A percentile compares a stretch with the other conserved stretches of the same genome.
Conservation (phyloP, 2,888 invertebrate species). For the Pediacus dermestoides region DNA sequence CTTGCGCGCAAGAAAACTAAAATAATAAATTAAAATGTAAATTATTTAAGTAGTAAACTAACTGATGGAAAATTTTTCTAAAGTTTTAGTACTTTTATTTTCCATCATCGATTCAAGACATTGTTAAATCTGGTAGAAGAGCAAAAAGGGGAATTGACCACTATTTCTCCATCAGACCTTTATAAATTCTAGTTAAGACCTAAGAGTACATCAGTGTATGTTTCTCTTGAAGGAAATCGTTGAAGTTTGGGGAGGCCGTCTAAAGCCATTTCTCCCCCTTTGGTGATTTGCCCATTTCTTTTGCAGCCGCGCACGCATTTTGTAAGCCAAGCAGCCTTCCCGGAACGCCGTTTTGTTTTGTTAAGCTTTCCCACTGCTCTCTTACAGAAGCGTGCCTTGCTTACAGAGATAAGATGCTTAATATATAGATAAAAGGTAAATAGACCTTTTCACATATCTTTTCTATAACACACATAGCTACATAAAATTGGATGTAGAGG, state of each 20-base stretch:
- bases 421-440: conserved; percentile 27
- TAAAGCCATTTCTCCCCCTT: neutral
- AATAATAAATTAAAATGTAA: too few species aligned
- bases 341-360: conserved; percentile 33
- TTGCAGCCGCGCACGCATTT: conserved; percentile 1
- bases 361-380: conserved; percentile 29
- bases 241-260: neutral
- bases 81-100: too few species aligned
- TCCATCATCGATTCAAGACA: too few species aligned
- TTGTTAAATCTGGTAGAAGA: too few species aligned
- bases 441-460: conserved; percentile 17
- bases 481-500: too few species aligned
- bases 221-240: conserved; percentile 4
- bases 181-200: conserved; percentile 5
- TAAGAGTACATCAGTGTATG: conserved; percentile 2
- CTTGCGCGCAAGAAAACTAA: too few species aligned
- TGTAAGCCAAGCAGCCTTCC: conserved; percentile 15
- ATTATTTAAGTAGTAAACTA: too few species aligned
- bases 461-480: too few species aligned
- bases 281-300: conserved; percentile 7
- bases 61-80: too few species aligned
- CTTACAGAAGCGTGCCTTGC: conserved; percentile 27
- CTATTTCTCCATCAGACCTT: conserved; percentile 3
- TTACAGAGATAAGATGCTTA: conserved; percentile 28
- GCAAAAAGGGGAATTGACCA: too few species aligned